Conservation (phyloP, 2,888 invertebrate genomes). For the Ennomos fuscantarius region DNA sequence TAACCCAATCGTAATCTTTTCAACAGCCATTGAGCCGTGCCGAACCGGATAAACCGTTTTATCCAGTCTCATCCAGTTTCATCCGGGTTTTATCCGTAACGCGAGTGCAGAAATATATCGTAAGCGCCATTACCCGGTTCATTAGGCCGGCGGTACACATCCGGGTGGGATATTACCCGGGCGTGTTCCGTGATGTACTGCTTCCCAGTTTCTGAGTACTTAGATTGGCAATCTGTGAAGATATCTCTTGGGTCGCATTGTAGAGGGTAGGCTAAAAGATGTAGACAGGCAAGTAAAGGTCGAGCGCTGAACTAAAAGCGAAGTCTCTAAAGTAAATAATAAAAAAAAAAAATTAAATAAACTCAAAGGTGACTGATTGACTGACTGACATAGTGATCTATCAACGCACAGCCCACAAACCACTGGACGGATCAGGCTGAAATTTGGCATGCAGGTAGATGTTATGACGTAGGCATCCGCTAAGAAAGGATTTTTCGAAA, state of each 20-base stretch:
- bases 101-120: conserved; percentile 41
- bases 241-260: background rate
- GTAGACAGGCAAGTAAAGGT: too few relatives aligned
- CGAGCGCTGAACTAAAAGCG: too few relatives aligned
- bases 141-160: conserved; percentile 44
- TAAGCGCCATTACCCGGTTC: conserved; percentile 44
- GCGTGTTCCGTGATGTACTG: conserved; percentile 34
- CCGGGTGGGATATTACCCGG: conserved; percentile 43
- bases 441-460: too few relatives aligned
- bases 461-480: too few relatives aligned
- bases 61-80: conserved; percentile 24
- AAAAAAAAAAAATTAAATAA: too few relatives aligned
- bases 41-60: conserved; percentile 23
- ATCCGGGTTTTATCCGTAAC: conserved; percentile 32
- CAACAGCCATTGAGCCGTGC: conserved; percentile 15
- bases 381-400: too few relatives aligned
- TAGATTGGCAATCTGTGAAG: conserved; percentile 7
- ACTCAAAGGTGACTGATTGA: too few relatives aligned
- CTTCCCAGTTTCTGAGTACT: conserved; percentile 12
- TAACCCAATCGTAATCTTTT: conserved; percentile 13
- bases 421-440: too few relatives aligned
- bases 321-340: too few relatives aligned
- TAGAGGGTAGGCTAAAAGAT: too few relatives aligned
- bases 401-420: too few relatives aligned
- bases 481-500: too few relatives aligned